Evolutionary conservation across 2,113 vertebrate genomes (phyloP), one percentile per base, ranked within the genome.

Genomic region (Anseranas semipalmata): DNA sequence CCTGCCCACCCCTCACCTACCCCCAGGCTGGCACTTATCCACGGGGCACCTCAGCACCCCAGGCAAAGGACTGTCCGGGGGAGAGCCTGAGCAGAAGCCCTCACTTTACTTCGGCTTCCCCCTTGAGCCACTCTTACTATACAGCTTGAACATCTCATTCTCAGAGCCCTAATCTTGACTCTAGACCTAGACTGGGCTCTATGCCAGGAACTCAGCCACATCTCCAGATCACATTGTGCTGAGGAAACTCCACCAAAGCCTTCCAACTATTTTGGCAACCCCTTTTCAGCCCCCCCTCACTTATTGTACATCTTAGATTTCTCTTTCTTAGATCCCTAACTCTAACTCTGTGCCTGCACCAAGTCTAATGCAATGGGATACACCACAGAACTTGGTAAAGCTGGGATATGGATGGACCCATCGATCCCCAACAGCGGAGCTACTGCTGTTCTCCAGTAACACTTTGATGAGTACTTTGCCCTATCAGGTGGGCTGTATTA

Each of bases 91-190:
- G 30, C 1, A 77, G 35, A 73, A 80, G 28, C 7, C 27, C 24
- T 55, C 0, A 0, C 11, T 67, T 75, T 41, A 32, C 11, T 58
- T 25, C 33, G 33, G 14, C 8, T 28, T 50, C 37, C 28, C 35
- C 72, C 73, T 65, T 78, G 70, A 91, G 48, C 15, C 33, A 45
- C 37, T 74, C 28, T 62, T 70, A 55, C 7, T 32, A 6, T 9
- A 11, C 12, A 14, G 24, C 35, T 19, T 74, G 20, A 62, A 35
- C 74, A 73, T 91, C 73, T 79, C 43, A 20, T 60, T 87, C 59
- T 66, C 60, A 59, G 27, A 87, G 52, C 27, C 9, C 35, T 72
- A 53, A 63, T 22, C n/a, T 71, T 58, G 46, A 87, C 56, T 58
- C 32, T 63, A 66, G 75, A 63, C 21, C 35, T 50, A 66, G 30